A percentile compares a stretch with the other conserved stretches of the same genome.
Conservation (phyloP, 2,797 vertebrate species). For the Sebastes itinus region DNA sequence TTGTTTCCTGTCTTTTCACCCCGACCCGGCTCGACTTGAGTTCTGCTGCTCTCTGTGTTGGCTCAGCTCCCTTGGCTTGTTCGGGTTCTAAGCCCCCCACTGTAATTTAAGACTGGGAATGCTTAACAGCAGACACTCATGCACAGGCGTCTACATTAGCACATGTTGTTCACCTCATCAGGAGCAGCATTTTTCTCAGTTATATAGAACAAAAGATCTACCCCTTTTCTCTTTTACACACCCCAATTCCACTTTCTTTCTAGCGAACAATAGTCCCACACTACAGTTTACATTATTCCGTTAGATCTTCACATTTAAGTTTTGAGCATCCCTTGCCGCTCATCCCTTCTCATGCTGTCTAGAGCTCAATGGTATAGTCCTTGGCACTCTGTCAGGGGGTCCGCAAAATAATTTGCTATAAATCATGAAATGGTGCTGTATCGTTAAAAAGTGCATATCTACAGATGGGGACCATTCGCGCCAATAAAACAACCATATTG, state of each 20-base stretch:
- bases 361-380: neutral
- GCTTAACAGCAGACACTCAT: constrained; percentile 72
- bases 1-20: constrained; percentile 80
- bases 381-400: too few relatives aligned
- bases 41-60: constrained; percentile 58
- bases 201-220: constrained; percentile 9
- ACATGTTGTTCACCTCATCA: constrained; percentile 67
- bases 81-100: constrained; percentile 51
- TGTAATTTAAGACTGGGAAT: constrained; percentile 74
- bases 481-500: too few relatives aligned
- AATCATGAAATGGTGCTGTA: too few relatives aligned
- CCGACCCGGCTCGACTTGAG: constrained; percentile 44
- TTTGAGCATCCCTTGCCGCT: constrained; percentile 2
- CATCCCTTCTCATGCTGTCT: constrained; percentile 19
- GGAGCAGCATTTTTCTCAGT: constrained; percentile 24
- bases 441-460: too few relatives aligned
- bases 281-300: neutral
- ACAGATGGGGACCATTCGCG: too few relatives aligned
- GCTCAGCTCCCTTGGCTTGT: constrained; percentile 66
- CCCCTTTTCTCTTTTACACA: neutral
- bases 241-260: neutral
- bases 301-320: constrained; percentile 7
- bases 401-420: too few relatives aligned
- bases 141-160: constrained; percentile 64
- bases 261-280: neutral